These are phyloP conservation scores for Patiria pectinifera DNA, from an alignment of 53 echinoderm and acorn worm genomes.

Conservation along the genomic window DNA sequence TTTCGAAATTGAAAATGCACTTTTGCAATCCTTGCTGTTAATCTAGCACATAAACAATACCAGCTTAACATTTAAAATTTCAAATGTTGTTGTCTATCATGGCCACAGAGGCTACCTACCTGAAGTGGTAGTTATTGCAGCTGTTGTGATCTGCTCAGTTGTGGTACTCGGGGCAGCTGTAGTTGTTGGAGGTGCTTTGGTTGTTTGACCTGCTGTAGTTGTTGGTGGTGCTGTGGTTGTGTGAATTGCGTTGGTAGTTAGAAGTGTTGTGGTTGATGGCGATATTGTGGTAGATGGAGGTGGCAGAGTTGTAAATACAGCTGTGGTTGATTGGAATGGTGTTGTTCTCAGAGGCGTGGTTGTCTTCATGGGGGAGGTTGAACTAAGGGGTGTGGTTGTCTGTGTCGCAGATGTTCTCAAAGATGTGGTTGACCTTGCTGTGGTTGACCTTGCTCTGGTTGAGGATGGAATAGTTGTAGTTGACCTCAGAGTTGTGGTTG, in stretches of 20 bases:
- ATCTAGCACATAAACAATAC: too few species aligned
- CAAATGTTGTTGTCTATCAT: not conserved
- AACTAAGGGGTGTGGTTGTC: too few species aligned
- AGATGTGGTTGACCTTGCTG: constrained; percentile 13
- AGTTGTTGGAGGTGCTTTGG: constrained; percentile 17
- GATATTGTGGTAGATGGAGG: not conserved
- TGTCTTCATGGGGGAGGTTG: too few species aligned
- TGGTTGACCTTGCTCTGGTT: not conserved
- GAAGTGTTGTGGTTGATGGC: not conserved
- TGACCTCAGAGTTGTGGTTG: not conserved
- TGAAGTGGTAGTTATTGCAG: not conserved
- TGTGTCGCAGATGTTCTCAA: not conserved
- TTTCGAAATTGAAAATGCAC: too few species aligned
- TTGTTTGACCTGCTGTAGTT: constrained; percentile 1
- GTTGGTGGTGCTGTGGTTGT: not conserved
- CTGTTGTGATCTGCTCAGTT: not conserved
- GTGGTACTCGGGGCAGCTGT: not conserved
- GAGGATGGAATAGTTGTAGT: not conserved
- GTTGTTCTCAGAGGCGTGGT: too few species aligned
- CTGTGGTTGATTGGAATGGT: too few species aligned
- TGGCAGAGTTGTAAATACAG: not conserved
- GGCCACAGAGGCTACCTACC: not conserved
- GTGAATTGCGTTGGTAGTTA: not conserved
- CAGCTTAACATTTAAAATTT: not conserved
- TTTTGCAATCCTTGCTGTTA: too few species aligned